These are phyloP conservation scores for Sinosuthora webbiana DNA, from an alignment of 2,113 vertebrate genomes.

Conservation along the genomic window DNA sequence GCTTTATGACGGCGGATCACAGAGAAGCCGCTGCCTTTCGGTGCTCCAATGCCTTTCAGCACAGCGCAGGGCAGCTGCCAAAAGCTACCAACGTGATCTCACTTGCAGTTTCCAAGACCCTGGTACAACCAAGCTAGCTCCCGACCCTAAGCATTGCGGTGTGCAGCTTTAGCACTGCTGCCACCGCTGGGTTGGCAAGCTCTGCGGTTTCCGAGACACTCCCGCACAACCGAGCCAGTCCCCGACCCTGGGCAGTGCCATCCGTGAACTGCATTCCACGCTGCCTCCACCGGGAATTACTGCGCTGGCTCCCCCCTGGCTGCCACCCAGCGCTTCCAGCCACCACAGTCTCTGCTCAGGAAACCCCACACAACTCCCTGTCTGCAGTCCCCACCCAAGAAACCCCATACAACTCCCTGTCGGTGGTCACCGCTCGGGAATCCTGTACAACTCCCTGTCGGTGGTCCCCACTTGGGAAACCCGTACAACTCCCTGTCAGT, in stretches of 20 bases:
- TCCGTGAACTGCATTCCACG: no score
- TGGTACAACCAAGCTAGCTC: neutral
- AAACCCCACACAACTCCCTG: no score
- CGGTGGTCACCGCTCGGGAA: neutral
- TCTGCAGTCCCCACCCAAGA: no score
- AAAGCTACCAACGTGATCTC: no score
- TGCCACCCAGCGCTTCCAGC: neutral
- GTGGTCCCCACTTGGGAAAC: no score
- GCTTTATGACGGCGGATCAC: neutral
- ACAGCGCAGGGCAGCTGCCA: no score
- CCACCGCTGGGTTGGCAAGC: no score
- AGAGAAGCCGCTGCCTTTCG: neutral
- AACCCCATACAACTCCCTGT: neutral
- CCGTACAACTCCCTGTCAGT: neutral
- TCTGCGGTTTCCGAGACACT: neutral
- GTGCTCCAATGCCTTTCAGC: no score
- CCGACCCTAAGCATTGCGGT: neutral
- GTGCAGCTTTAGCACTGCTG: neutral
- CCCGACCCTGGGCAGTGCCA: no score
- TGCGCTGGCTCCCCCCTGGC: neutral
- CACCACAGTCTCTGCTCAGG: rapidly evolving
- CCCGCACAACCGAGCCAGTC: neutral
- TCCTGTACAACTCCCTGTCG: no score
- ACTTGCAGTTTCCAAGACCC: no score
- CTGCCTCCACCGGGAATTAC: neutral